phyloP scores from a whole-genome alignment of 1,140 invertebrate species.

The Triops longicaudatus region DNA sequence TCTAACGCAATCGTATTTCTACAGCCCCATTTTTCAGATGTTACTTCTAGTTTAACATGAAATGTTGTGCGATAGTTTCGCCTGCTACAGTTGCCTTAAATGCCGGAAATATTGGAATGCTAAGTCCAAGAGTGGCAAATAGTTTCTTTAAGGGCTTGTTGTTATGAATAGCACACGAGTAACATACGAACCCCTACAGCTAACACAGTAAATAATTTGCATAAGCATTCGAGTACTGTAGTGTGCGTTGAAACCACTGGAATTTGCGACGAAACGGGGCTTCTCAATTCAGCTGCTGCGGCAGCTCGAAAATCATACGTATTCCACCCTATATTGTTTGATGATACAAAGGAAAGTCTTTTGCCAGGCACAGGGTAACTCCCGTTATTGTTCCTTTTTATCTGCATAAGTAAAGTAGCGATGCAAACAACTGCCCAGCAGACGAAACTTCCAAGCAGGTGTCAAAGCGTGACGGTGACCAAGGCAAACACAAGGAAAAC shows the following conservation, averaged over 20 bases:
- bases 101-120: too few relatives aligned
- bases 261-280: background rate
- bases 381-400: background rate
- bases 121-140: too few relatives aligned
- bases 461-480: conserved; percentile 4
- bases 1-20: too few relatives aligned
- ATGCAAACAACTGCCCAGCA: background rate
- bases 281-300: background rate
- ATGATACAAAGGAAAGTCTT: background rate
- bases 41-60: too few relatives aligned
- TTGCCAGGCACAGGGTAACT: background rate
- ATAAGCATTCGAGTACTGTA: too few relatives aligned
- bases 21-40: too few relatives aligned
- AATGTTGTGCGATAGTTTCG: too few relatives aligned
- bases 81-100: too few relatives aligned
- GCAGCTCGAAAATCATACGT: background rate
- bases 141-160: too few relatives aligned
- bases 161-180: too few relatives aligned
- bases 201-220: too few relatives aligned
- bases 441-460: background rate
- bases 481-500: conserved; percentile 8
- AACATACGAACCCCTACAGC: too few relatives aligned
- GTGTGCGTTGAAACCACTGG: background rate
- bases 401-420: conserved; percentile 12
- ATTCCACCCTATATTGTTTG: background rate